Conservation (phyloP, 2,113 vertebrate species). For the Rhea pennata region DNA sequence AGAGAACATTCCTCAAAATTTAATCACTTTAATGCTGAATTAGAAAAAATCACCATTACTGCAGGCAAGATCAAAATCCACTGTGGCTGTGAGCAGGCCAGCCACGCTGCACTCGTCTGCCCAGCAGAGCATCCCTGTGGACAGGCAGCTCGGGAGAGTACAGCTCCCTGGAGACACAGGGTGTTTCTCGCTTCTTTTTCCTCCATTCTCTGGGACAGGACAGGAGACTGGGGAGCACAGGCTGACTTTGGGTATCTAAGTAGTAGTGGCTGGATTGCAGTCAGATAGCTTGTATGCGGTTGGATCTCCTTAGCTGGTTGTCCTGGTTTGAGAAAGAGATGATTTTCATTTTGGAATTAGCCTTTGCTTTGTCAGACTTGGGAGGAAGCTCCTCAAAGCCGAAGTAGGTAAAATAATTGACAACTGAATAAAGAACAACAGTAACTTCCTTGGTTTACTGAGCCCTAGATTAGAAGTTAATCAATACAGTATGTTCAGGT, state of each 20-base stretch:
- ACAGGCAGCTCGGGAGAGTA: not conserved
- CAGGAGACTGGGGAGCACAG: not conserved
- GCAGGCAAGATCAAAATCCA: not conserved
- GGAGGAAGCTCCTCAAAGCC: not conserved
- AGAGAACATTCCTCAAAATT: constrained; percentile 58
- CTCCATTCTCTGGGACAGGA: not conserved
- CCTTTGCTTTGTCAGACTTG: not conserved
- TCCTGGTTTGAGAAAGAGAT: not conserved
- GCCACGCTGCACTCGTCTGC: not conserved
- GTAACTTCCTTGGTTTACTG: not conserved
- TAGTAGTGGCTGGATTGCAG: not conserved
- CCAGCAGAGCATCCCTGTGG: not conserved
- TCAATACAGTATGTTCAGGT: not conserved
- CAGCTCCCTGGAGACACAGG: not conserved
- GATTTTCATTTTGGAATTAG: not conserved
- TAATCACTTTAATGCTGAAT: constrained; percentile 63
- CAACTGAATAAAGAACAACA: not conserved
- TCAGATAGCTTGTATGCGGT: rapidly evolving
- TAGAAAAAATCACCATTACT: constrained; percentile 49
- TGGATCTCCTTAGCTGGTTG: not conserved
- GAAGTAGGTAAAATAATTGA: not conserved
- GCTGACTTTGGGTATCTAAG: not conserved
- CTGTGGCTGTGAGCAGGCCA: not conserved
- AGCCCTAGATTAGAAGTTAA: not conserved
- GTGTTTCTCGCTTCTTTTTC: not conserved